Evolutionary conservation across 2,797 vertebrate genomes (phyloP).

Genomic region (Artibeus jamaicensis): DNA sequence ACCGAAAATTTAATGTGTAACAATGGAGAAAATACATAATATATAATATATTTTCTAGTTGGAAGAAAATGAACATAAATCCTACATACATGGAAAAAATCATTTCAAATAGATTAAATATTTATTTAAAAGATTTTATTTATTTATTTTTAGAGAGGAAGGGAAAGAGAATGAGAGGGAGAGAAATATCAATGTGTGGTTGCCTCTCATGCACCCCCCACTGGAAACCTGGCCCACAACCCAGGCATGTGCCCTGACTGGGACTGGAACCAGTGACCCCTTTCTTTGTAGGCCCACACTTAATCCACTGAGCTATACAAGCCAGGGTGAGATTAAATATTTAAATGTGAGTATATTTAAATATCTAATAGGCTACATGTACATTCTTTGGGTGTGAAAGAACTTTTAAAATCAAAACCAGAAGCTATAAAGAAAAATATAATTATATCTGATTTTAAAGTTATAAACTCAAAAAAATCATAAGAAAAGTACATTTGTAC

Average conservation of each 20-base stretch:
- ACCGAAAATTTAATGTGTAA: background rate
- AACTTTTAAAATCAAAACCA: background rate
- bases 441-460: background rate
- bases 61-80: background rate
- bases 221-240: no score
- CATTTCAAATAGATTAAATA: background rate
- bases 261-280: no score
- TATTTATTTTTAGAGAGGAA: no score
- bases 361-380: background rate
- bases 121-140: background rate
- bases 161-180: no score
- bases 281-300: no score
- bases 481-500: background rate
- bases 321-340: background rate
- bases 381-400: background rate
- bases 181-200: no score
- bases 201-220: no score
- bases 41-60: background rate
- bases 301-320: no score
- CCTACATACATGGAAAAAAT: constrained; percentile 9
- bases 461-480: background rate
- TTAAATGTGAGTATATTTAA: constrained; percentile 18
- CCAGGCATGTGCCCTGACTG: no score
- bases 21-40: background rate
- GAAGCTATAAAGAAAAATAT: background rate